Percentiles rank a stretch among this genome's conserved stretches.
Evolutionary conservation across 1,140 invertebrate genomes (phyloP).

Genomic region (Venturia canescens): DNA sequence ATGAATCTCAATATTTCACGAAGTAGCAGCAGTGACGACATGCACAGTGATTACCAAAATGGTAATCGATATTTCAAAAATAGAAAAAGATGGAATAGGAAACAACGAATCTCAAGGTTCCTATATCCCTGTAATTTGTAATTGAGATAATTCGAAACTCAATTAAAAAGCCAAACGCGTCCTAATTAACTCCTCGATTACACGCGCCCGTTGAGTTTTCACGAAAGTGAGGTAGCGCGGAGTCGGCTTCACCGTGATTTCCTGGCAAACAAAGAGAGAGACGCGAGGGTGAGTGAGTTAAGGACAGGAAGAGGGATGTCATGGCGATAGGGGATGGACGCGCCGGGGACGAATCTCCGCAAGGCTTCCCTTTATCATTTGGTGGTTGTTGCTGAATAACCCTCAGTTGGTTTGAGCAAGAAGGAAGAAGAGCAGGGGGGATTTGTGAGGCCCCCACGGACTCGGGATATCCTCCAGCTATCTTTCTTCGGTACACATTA

Average conservation of each 20-base stretch:
- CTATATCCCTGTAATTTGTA: neutral
- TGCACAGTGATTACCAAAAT: too few relatives aligned
- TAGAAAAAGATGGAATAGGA: neutral
- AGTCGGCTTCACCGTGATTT: conserved; percentile 63
- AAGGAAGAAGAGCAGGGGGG: neutral
- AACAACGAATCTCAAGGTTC: neutral
- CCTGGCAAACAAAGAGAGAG: conserved; percentile 72
- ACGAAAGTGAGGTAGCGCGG: neutral
- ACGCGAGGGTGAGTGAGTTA: conserved; percentile 45
- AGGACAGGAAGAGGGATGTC: conserved; percentile 40
- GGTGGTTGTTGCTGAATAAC: conserved; percentile 12
- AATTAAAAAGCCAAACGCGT: conserved; percentile 73
- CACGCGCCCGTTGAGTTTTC: conserved; percentile 50
- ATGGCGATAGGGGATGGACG: conserved; percentile 6
- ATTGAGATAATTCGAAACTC: conserved; percentile 54
- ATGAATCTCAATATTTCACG: too few relatives aligned
- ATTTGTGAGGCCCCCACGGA: neutral
- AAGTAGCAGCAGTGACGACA: too few relatives aligned
- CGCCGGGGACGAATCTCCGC: conserved; percentile 39
- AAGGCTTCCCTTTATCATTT: conserved; percentile 45
- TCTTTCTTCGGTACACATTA: conserved; percentile 69
- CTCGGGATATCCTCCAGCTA: neutral
- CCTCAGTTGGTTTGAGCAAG: conserved; percentile 12
- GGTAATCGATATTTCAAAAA: neutral
- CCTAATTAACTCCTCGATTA: conserved; percentile 76